A percentile compares a stretch with the other conserved stretches of the same genome.
These are phyloP conservation scores for Hipparchia sbordonii DNA, from an alignment of 2,888 invertebrate species.

Conservation along the genomic window DNA sequence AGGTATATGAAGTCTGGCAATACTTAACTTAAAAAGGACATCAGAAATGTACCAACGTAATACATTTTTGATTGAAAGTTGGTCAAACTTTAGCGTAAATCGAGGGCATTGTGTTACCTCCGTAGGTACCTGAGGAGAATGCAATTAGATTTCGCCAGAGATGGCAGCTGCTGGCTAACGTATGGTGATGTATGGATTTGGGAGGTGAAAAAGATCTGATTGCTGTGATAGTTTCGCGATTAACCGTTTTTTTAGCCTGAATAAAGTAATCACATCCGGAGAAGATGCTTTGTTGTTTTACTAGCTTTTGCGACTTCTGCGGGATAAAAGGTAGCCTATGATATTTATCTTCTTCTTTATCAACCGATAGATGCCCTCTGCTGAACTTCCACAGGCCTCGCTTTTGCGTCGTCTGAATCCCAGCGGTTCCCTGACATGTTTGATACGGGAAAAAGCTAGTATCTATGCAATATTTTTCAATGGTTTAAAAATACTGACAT, in stretches of 20 bases:
- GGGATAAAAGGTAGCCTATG: no score
- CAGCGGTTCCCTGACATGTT: no score
- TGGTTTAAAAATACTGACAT: no score
- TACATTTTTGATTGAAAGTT: slow-evolving; percentile 11
- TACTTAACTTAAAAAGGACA: not conserved
- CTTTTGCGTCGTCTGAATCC: no score
- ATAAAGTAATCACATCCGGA: not conserved
- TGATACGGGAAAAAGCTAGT: no score
- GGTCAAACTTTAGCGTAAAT: slow-evolving; percentile 15
- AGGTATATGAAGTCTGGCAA: no score
- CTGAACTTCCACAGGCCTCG: no score
- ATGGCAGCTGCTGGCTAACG: not conserved
- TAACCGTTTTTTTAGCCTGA: not conserved
- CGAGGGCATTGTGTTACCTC: slow-evolving; percentile 16
- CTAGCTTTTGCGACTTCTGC: no score
- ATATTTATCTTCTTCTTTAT: no score
- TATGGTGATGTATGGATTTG: slow-evolving; percentile 37
- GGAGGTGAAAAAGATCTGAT: slow-evolving; percentile 27
- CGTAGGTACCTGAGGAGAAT: slow-evolving; percentile 60
- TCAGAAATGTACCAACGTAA: not conserved
- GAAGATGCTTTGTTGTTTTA: no score
- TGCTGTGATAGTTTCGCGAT: slow-evolving; percentile 36
- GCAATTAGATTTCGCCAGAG: slow-evolving; percentile 54
- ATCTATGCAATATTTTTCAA: no score
- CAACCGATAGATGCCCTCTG: no score